phyloP scores from a whole-genome alignment of 2,113 vertebrate species.

The Deroptyus accipitrinus region DNA sequence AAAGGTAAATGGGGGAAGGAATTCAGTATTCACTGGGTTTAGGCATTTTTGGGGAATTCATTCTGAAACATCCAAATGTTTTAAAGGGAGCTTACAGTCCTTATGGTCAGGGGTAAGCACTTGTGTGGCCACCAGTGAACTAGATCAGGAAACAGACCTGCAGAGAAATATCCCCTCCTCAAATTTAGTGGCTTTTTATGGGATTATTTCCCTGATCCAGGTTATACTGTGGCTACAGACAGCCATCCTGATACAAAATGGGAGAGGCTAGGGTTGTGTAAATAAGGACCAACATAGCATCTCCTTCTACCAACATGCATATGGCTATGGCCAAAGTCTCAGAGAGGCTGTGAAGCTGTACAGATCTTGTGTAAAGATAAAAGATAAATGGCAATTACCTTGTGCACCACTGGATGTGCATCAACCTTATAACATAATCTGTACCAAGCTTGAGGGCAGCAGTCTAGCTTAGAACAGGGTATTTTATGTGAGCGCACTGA shows the following conservation, averaged over 20 bases:
- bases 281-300: not conserved
- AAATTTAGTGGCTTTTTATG: not conserved
- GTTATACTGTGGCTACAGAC: not conserved
- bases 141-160: not conserved
- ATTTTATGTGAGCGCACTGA: not conserved
- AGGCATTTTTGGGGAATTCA: not conserved
- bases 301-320: not conserved
- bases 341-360: not conserved
- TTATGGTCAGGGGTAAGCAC: not conserved
- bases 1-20: conserved; percentile 81
- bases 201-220: not conserved
- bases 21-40: not conserved
- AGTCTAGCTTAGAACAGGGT: not conserved
- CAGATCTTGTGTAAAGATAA: not conserved
- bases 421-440: not conserved
- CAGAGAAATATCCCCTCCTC: not conserved
- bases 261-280: not conserved
- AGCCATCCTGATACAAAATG: not conserved
- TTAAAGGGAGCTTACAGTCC: not conserved
- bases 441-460: not conserved
- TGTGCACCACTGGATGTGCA: not conserved
- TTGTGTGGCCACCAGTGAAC: not conserved
- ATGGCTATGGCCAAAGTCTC: not conserved
- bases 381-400: not conserved
- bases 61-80: not conserved